Conservation (phyloP, 2,113 vertebrate genomes). For the Mesocricetus auratus region DNA sequence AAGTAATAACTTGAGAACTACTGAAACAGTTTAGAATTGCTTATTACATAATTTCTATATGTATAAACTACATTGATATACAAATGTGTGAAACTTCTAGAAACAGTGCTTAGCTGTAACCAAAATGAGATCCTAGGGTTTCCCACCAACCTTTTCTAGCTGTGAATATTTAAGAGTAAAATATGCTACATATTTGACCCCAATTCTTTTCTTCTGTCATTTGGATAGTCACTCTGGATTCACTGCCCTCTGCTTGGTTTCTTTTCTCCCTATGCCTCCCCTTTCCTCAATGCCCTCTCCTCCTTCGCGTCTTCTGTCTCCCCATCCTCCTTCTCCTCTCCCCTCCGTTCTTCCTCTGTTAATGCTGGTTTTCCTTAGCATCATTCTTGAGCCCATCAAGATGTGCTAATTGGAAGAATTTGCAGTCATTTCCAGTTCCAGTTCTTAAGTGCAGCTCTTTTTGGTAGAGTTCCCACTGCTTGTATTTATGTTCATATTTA, state of each 20-base stretch:
- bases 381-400: slow-evolving; percentile 21
- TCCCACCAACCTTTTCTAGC: not conserved
- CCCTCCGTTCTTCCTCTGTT: not conserved
- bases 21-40: not conserved
- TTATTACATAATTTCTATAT: not conserved
- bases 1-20: not conserved
- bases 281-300: not conserved
- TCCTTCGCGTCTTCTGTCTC: fast-evolving
- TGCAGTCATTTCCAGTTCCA: not conserved
- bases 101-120: not conserved
- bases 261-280: not conserved
- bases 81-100: not conserved
- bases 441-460: slow-evolving; percentile 4
- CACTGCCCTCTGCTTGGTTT: not conserved
- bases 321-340: not conserved
- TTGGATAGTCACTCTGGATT: not conserved
- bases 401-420: slow-evolving; percentile 13
- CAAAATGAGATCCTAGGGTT: not conserved
- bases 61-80: not conserved
- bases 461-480: not conserved
- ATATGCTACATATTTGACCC: not conserved
- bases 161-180: not conserved
- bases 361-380: not conserved
- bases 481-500: slow-evolving; percentile 26
- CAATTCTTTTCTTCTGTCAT: not conserved